Base-by-base conservation (phyloP, 2,888 invertebrate species). In the Germaria angustata region DNA sequence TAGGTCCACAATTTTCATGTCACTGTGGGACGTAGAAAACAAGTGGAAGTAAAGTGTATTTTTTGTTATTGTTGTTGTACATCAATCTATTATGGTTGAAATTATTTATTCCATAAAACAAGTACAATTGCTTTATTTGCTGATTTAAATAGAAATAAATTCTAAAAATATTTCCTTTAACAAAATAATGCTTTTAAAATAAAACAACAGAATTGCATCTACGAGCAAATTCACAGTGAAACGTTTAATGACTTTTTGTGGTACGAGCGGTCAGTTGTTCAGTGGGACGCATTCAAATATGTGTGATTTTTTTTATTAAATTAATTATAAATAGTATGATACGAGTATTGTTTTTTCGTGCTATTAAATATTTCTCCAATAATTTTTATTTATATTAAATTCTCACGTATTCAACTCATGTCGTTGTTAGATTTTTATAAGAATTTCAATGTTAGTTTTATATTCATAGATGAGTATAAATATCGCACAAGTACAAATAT, bases 391-490 rank as follows among this genome's bases (percentile, higher is more conserved):
- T 20, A 1, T 61, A 51, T 53, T 17, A 22, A 49, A 61, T 49
- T 36, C 39, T 24, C 61, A 51, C 41, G 61, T 73, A 75, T 75
- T 65, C 75, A 44, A 46, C 44, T 75, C 63, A 75, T 44, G 65
- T 65, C 65, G 46, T 65, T 55, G 46, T 36, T 73, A 22, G 39
- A 41, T 28, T 63, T 63, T 65, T 65, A 65, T 53, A 53, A 68
- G 34, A 77, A 68, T 77, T 61, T 77, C 77, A 69, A 69, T 68
- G 68, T 41, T 51, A 24, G 34, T 53, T 68, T 75, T 75, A n/a
- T 44, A 55, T 44, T 44, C 32, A 44, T 41, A 51, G 34, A 53
- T 13, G 28, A 39, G 15, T 53, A 65, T 20, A 66, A 63, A 34
- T 61, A 22, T 57, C 13, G 20, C 8, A 53, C 28, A 15, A 28